A percentile compares a stretch with the other conserved stretches of the same genome.
These are phyloP conservation scores for Homarus gammarus DNA, from an alignment of 2,888 invertebrate genomes.

Conservation along the genomic window DNA sequence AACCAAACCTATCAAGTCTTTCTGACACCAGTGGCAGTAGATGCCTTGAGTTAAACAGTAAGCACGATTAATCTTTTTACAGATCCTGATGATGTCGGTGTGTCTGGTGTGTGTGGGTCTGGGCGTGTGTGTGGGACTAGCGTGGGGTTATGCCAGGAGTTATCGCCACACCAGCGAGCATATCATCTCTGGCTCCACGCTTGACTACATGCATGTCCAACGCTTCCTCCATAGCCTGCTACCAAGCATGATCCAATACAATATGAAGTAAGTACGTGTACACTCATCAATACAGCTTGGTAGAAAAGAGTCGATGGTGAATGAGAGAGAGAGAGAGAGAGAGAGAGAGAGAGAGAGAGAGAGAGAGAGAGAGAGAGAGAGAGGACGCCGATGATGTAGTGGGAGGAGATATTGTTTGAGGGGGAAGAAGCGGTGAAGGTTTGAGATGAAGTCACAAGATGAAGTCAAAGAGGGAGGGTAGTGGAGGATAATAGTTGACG, in stretches of 20 bases:
- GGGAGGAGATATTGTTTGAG: too few species aligned
- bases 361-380: too few species aligned
- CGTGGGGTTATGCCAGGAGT: not conserved
- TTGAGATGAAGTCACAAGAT: not conserved
- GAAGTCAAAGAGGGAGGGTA: not conserved
- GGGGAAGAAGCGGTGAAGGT: too few species aligned
- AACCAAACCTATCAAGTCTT: too few species aligned
- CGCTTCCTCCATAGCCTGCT: constrained; percentile 11
- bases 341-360: not conserved
- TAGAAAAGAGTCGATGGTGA: not conserved
- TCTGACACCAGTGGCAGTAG: too few species aligned
- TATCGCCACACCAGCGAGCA: not conserved
- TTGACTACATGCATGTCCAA: not conserved
- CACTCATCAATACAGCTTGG: not conserved
- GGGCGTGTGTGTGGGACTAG: constrained; percentile 38
- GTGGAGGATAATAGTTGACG: not conserved
- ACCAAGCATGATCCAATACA: not conserved
- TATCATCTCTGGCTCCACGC: not conserved
- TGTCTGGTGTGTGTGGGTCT: constrained; percentile 33
- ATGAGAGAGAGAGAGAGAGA: not conserved
- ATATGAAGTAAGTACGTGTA: not conserved
- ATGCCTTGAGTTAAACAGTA: too few species aligned
- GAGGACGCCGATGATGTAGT: too few species aligned
- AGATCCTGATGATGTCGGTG: constrained; percentile 12
- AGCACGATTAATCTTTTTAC: too few species aligned